A percentile compares a stretch with the other conserved stretches of the same genome.
Evolutionary conservation across 2,888 invertebrate species (phyloP).

Genomic region (Agrypnus murinus): DNA sequence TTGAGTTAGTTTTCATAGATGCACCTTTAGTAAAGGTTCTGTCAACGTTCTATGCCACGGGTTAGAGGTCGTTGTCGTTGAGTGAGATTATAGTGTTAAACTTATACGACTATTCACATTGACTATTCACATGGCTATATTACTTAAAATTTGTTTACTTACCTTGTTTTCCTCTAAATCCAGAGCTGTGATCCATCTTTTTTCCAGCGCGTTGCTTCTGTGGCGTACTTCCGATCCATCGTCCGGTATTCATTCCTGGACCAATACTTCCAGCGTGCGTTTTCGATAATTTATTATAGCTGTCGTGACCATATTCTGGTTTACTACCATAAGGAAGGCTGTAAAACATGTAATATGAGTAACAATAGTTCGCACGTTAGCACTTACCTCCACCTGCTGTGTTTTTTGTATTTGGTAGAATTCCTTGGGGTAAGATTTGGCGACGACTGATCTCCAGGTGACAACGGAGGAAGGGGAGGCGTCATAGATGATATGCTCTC

Average conservation of each 20-base stretch:
- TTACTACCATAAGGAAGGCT: conserved; percentile 80
- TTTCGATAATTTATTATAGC: conserved; percentile 70
- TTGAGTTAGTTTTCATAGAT: too few relatives aligned
- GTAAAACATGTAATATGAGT: conserved; percentile 57
- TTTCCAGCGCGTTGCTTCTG: conserved; percentile 74
- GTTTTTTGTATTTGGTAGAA: conserved; percentile 69
- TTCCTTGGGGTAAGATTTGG: conserved; percentile 71
- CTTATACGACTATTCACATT: too few relatives aligned
- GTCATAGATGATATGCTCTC: conserved; percentile 83
- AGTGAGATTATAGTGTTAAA: too few relatives aligned
- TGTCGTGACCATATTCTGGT: conserved; percentile 73
- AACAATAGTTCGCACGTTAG: too few relatives aligned
- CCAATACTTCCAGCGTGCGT: conserved; percentile 52
- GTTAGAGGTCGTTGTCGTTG: too few relatives aligned
- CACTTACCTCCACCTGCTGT: conserved; percentile 69
- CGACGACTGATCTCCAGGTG: conserved; percentile 77
- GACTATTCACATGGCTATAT: too few relatives aligned
- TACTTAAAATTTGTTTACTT: conserved; percentile 60
- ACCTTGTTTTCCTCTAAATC: conserved; percentile 77
- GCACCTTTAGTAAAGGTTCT: too few relatives aligned
- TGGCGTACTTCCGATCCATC: conserved; percentile 64
- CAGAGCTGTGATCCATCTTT: conserved; percentile 73
- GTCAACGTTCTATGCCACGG: too few relatives aligned
- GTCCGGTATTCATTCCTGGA: conserved; percentile 62
- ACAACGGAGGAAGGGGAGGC: conserved; percentile 85